Evolutionary conservation across 2,888 invertebrate species (phyloP).

Genomic region (Siphlonurus alternatus): DNA sequence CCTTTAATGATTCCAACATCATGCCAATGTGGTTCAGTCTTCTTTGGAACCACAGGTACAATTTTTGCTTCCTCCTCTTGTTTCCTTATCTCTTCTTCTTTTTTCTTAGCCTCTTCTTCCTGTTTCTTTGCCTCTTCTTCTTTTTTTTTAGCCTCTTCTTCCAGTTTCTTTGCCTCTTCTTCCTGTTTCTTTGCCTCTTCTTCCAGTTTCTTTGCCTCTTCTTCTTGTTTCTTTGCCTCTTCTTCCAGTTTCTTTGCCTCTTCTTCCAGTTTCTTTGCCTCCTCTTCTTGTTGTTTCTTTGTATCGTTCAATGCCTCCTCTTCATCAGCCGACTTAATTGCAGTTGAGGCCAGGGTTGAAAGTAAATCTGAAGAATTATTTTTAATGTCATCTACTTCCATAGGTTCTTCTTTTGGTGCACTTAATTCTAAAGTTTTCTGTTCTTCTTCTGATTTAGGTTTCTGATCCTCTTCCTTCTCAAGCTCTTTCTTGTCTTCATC

Average conservation of each 20-base stretch:
- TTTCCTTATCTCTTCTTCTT: no score
- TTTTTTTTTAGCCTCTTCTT: background rate
- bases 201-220: background rate
- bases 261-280: constrained; percentile 14
- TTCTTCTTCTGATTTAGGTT: no score
- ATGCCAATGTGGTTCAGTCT: constrained; percentile 67
- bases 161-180: no score
- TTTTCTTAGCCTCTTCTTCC: constrained; percentile 35
- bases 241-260: constrained; percentile 45
- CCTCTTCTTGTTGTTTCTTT: background rate
- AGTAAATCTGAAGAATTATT: background rate
- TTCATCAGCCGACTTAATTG: background rate
- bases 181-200: background rate
- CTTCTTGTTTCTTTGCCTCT: background rate
- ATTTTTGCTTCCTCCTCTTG: background rate
- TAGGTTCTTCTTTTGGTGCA: background rate
- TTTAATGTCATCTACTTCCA: background rate
- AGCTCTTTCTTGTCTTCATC: background rate
- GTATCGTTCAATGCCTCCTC: background rate
- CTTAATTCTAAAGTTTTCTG: no score
- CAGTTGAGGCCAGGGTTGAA: background rate
- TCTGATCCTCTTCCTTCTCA: background rate
- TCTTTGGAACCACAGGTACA: constrained; percentile 32
- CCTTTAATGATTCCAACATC: constrained; percentile 87
- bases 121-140: constrained; percentile 1